Evolutionary conservation across 2,888 invertebrate species (phyloP).

Genomic region (Athripsodes cinereus): DNA sequence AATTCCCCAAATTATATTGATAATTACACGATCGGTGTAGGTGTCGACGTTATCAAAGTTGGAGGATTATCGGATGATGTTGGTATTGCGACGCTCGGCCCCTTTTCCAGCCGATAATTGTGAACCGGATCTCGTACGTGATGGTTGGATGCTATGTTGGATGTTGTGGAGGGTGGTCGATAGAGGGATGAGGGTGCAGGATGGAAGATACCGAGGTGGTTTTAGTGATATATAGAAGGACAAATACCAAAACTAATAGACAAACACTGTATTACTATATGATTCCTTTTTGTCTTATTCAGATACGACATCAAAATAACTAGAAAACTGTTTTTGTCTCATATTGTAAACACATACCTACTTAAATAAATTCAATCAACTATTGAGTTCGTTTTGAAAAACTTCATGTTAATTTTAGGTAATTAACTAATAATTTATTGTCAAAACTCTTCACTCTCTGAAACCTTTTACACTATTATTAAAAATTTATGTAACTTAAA

Average conservation of each 20-base stretch:
- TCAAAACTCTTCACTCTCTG: too few species aligned
- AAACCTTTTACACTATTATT: too few species aligned
- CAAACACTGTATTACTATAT: neutral
- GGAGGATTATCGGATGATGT: neutral
- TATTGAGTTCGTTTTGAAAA: too few species aligned
- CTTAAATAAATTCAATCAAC: too few species aligned
- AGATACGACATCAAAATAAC: too few species aligned
- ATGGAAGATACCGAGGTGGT: neutral
- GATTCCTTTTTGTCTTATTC: neutral
- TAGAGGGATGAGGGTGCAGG: neutral
- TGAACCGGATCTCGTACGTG: conserved; percentile 12
- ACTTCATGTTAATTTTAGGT: too few species aligned
- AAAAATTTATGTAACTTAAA: too few species aligned
- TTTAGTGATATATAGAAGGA: neutral
- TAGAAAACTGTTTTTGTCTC: too few species aligned
- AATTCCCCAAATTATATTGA: too few species aligned
- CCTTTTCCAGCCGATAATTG: conserved; percentile 16
- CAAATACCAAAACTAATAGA: conserved; percentile 2
- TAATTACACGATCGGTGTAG: too few species aligned
- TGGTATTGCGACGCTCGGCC: neutral
- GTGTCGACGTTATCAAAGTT: neutral
- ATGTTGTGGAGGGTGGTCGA: neutral
- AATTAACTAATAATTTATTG: too few species aligned
- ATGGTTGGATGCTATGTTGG: conserved; percentile 4
- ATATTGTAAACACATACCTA: too few species aligned